phyloP scores from a whole-genome alignment of 2,113 vertebrate genomes.

The Holacanthus passer region DNA sequence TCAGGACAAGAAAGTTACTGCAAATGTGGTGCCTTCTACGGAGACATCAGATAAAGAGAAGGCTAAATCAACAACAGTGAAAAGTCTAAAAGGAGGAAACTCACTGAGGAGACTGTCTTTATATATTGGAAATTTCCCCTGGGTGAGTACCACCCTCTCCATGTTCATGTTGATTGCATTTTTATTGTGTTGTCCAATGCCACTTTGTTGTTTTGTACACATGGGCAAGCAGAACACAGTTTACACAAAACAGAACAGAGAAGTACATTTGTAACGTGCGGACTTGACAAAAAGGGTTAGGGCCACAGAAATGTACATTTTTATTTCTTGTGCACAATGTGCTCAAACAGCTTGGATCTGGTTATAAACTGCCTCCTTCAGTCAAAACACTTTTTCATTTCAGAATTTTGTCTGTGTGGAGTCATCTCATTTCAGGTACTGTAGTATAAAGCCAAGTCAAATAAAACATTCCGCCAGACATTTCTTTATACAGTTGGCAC shows the following conservation, averaged over 20 bases:
- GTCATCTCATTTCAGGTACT: not conserved
- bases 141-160: slow-evolving; percentile 85
- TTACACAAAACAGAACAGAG: not conserved
- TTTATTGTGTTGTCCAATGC: not conserved
- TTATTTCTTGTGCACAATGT: not conserved
- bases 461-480: not conserved
- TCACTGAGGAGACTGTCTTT: slow-evolving; percentile 85
- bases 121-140: slow-evolving; percentile 95
- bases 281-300: not conserved
- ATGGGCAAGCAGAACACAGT: not conserved
- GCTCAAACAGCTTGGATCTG: not conserved
- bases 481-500: not conserved
- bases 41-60: slow-evolving; percentile 75
- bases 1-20: slow-evolving; percentile 67
- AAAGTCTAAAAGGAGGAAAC: slow-evolving; percentile 83
- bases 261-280: not conserved
- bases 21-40: slow-evolving; percentile 50
- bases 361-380: not conserved
- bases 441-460: not conserved
- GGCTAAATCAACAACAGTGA: slow-evolving; percentile 82
- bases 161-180: not conserved
- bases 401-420: not conserved
- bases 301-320: not conserved
- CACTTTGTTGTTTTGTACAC: not conserved
- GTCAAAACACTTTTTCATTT: not conserved